Percentiles rank a stretch among this genome's conserved stretches.
Conservation (phyloP, 1,140 invertebrate genomes). For the Camponotus pennsylvanicus region DNA sequence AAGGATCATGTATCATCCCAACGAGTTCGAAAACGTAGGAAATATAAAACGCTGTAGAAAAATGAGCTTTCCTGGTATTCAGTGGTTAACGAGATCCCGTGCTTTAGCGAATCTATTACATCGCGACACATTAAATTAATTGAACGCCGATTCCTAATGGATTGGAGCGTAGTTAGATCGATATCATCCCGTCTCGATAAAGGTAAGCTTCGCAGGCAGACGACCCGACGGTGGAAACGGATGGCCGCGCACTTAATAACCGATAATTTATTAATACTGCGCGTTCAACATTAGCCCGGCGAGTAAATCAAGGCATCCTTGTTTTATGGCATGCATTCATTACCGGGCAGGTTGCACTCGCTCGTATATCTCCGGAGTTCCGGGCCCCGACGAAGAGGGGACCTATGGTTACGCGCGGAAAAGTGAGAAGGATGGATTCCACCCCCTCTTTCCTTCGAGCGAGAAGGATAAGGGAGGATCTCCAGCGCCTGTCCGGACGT, state of each 20-base stretch:
- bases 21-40: constrained; percentile 1
- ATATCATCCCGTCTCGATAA: constrained; percentile 38
- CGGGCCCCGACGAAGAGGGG: constrained; percentile 56
- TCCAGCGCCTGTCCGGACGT: constrained; percentile 39
- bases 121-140: constrained; percentile 46
- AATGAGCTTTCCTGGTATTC: background rate
- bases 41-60: background rate
- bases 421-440: constrained; percentile 58
- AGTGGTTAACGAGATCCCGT: constrained; percentile 28
- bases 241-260: constrained; percentile 79
- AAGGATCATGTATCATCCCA: constrained; percentile 4
- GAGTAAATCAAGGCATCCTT: constrained; percentile 84
- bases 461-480: constrained; percentile 26
- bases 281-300: constrained; percentile 75
- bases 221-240: constrained; percentile 45
- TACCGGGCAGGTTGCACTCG: constrained; percentile 80
- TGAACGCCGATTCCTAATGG: constrained; percentile 40
- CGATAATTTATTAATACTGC: constrained; percentile 84
- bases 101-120: constrained; percentile 35
- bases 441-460: no score
- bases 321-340: constrained; percentile 84
- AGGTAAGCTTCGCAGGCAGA: background rate
- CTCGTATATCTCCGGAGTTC: constrained; percentile 82
- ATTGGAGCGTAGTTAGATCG: background rate
- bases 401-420: constrained; percentile 36